Evolutionary conservation across 2,113 vertebrate species (phyloP).

Genomic region (Protobothrops mucrosquamatus): DNA sequence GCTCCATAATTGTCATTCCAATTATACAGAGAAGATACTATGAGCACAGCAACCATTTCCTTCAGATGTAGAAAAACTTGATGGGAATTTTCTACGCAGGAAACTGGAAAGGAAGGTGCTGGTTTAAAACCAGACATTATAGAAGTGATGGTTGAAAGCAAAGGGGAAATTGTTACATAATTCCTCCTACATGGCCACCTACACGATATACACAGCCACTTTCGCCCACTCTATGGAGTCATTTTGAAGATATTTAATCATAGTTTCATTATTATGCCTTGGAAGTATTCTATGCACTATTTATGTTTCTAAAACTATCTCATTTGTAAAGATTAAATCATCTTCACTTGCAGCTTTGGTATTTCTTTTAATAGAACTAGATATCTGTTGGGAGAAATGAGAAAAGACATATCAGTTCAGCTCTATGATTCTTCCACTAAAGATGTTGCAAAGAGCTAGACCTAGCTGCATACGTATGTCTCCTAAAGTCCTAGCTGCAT

Average conservation of each 20-base stretch:
- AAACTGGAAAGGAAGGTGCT: not conserved
- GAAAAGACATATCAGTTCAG: not conserved
- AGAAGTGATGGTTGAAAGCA: not conserved
- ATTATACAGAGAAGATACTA: not conserved
- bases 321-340: not conserved
- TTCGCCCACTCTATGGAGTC: not conserved
- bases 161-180: not conserved
- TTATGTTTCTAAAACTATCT: not conserved
- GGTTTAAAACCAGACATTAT: not conserved
- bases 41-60: not conserved
- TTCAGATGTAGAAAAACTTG: not conserved
- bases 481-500: not conserved
- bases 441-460: not conserved
- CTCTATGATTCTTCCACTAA: not conserved
- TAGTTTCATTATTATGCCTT: slow-evolving; percentile 19
- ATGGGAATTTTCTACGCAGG: not conserved
- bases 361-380: not conserved
- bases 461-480: not conserved
- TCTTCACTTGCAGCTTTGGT: not conserved
- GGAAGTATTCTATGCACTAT: not conserved
- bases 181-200: not conserved
- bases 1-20: not conserved
- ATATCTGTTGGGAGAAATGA: slow-evolving; percentile 1
- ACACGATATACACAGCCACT: not conserved
- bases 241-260: slow-evolving; percentile 11